These are phyloP conservation scores for Aldabrachelys gigantea DNA, from an alignment of 2,113 vertebrate genomes.

Conservation along the genomic window DNA sequence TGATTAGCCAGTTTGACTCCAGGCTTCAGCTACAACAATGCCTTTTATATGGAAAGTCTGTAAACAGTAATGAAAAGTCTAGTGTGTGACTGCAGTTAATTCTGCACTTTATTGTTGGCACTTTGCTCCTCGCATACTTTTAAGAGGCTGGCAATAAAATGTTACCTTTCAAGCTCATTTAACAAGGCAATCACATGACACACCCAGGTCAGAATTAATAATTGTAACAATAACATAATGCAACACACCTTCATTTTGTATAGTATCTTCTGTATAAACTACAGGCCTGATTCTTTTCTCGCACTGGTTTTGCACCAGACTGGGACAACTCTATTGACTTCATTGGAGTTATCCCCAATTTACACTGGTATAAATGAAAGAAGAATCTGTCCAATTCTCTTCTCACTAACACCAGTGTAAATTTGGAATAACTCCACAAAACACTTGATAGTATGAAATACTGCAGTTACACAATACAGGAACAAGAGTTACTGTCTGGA, in stretches of 20 bases:
- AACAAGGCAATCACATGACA: slow-evolving; percentile 46
- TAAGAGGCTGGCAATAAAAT: slow-evolving; percentile 57
- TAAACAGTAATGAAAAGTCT: slow-evolving; percentile 46
- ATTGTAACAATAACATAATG: neutral
- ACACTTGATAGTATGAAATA: neutral
- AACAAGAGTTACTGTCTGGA: neutral
- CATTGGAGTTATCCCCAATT: neutral
- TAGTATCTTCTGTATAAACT: slow-evolving; percentile 34
- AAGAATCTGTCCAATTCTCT: too few relatives aligned
- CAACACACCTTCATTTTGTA: slow-evolving; percentile 17
- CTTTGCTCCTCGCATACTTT: slow-evolving; percentile 54
- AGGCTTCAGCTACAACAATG: slow-evolving; percentile 49
- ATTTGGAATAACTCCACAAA: neutral
- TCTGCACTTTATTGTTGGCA: slow-evolving; percentile 26
- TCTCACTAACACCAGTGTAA: rapidly evolving
- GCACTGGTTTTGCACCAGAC: neutral
- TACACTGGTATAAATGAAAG: neutral
- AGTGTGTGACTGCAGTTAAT: slow-evolving; percentile 69
- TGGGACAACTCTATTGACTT: neutral
- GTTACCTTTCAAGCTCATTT: slow-evolving; percentile 47
- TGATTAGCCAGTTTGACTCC: slow-evolving; percentile 69
- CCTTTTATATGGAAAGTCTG: slow-evolving; percentile 60
- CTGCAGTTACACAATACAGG: neutral
- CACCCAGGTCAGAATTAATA: slow-evolving; percentile 13
- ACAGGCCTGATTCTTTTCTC: neutral